Evolutionary conservation across 1,140 invertebrate species (phyloP).

Genomic region (Ceratosolen solmsi): DNA sequence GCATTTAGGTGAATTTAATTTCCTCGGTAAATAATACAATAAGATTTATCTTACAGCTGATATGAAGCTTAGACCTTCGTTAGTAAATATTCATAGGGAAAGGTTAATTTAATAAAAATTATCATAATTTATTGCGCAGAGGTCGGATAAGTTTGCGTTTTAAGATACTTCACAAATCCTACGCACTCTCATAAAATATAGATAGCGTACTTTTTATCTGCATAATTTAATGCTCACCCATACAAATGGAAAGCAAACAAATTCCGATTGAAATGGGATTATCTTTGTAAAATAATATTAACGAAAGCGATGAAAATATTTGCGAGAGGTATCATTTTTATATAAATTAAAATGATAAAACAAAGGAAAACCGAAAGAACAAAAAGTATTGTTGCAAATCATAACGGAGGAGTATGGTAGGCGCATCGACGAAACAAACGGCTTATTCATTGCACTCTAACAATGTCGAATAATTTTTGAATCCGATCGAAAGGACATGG

Average conservation of each 20-base stretch:
- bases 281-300: not conserved
- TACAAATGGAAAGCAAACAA: not conserved
- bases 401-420: no score
- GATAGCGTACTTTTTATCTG: conserved; percentile 52
- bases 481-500: not conserved
- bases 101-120: conserved; percentile 9
- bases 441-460: not conserved
- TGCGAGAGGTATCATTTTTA: not conserved
- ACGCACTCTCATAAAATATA: conserved; percentile 27
- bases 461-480: not conserved
- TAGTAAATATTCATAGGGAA: conserved; percentile 27
- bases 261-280: not conserved
- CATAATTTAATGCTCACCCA: conserved; percentile 30
- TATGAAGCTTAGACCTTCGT: not conserved
- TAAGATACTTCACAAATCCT: conserved; percentile 13
- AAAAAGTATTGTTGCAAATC: not conserved
- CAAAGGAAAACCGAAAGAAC: not conserved
- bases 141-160: conserved; percentile 2
- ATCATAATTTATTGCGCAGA: conserved; percentile 28
- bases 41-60: not conserved
- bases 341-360: not conserved
- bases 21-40: not conserved
- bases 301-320: not conserved
- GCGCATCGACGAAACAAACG: not conserved
- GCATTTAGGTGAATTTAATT: not conserved